Base-by-base conservation (phyloP, 2,113 vertebrate species). In the Zingel zingel region DNA sequence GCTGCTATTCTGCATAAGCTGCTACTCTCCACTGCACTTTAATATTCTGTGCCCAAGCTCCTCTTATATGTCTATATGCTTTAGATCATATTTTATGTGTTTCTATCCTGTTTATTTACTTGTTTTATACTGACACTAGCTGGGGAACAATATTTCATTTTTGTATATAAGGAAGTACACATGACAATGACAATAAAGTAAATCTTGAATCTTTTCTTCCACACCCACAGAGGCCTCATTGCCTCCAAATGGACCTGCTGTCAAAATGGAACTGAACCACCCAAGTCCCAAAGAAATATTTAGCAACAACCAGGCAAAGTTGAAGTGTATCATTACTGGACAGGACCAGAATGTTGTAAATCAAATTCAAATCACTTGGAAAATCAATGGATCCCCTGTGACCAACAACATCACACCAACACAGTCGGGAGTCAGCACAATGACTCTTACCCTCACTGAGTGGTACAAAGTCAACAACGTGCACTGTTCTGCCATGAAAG, bases 381-480 rank as follows among this genome's bases (percentile, higher is more conserved):
- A 81, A 21, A 70, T 81, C 19, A 0, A 84, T 61, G 77, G 21
- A 18, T 2, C 9, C 10, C 0, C 0, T 61, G 54, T 27, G 15
- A 16, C 3, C 0, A 0, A 2, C 3, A 30, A 0, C 1, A 8
- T 4, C 16, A 0, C 0, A 39, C 7, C 2, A 33, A 33, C 30
- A 33, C 30, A 0, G 2, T 0, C 7, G 4, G 0, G 0, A 33
- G 30, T 1, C 27, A 84, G 82, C 63, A 81, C 3, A 0, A 8
- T 81, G 51, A 81, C 58, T 16, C 16, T 0, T 1, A 16, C 0
- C n/a, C 5, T 0, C 1, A 0, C 2, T 3, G 51, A 39, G 1
- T 77, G 63, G 68, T n/a, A n/a, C n/a, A n/a, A n/a, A n/a, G n/a
- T n/a, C 51, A 65, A 33, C 6, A 74, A 23, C 4, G 86, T 87